Base-by-base conservation (phyloP, 2,888 invertebrate genomes). In the Creontiades dilutus region DNA sequence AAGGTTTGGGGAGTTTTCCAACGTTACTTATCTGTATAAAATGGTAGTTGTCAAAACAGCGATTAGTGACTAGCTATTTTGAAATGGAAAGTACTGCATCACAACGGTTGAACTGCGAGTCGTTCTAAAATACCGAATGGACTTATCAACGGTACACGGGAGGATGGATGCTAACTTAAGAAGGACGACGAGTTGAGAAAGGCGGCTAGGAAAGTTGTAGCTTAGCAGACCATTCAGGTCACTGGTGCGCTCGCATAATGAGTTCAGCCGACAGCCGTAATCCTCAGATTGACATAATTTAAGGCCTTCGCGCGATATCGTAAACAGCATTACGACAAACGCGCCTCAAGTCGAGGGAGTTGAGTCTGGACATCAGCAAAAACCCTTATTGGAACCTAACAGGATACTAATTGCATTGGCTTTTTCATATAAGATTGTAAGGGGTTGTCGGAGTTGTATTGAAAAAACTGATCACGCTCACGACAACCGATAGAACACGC, bases 151-250 rank as follows among this genome's bases (percentile, higher is more conserved):
- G 37, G 37, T 37, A 37, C 37, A 37, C 7, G 7, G 37, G 37
- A 37, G 37, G 19, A 68, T 12, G 68, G 23, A 68, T 68, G 68
- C 68, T 9, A 68, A 68, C 68, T 68, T 68, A 23, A 46, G 78
- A 78, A 78, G 78, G 78, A 78, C 76, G 76, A 76, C 78, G 47
- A 78, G 78, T 78, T 78, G 78, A 78, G 78, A 78, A 78, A 78
- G 78, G 46, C 78, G 47, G 78, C 46, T 47, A 78, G 78, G 78
- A 78, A 78, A 78, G 78, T 78, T 78, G 78, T 47, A 78, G 78
- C 46, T 78, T 37, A 37, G 46, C 37, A 46, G 46, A 19, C 37
- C 78, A 78, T 78, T 78, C 78, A 78, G 78, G 78, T 78, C 78
- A 78, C 46, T 47, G 46, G 78, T 78, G 19, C 78, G 78, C 47